Conservation (phyloP, 2,797 vertebrate species). For the Uromys caudimaculatus region DNA sequence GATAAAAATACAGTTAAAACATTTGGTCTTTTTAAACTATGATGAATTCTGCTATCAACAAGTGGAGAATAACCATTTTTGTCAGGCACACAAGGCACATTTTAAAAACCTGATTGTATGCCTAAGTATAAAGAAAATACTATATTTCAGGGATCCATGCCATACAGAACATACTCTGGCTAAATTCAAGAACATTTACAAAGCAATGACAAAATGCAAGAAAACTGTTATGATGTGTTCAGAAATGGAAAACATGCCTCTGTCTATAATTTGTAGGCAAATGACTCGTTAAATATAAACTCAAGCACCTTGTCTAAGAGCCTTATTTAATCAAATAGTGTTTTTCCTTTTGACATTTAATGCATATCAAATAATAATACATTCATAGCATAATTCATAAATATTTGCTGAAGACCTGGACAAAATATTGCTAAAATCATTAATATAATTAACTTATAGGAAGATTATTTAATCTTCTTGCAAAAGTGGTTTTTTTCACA, state of each 20-base stretch:
- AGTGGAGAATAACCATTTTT: conserved; percentile 25
- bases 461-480: conserved; percentile 14
- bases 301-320: not conserved
- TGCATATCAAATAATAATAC: conserved; percentile 32
- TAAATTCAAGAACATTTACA: conserved; percentile 51
- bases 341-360: not conserved
- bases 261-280: conserved; percentile 40
- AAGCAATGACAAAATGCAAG: conserved; percentile 11
- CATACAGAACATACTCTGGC: not conserved
- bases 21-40: conserved; percentile 11
- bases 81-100: not conserved
- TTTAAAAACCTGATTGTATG: conserved; percentile 39
- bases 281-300: conserved; percentile 36
- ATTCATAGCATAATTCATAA: conserved; percentile 13
- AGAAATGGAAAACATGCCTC: not conserved
- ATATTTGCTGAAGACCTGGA: not conserved
- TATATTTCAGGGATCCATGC: conserved; percentile 24
- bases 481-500: not conserved
- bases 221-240: not conserved
- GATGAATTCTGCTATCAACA: not conserved
- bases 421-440: not conserved
- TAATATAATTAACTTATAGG: not conserved
- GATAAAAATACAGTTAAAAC: conserved; percentile 1
- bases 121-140: conserved; percentile 36
- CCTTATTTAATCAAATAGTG: conserved; percentile 9